phyloP scores from a whole-genome alignment of 2,113 vertebrate genomes.

The Irena cyanogastra region DNA sequence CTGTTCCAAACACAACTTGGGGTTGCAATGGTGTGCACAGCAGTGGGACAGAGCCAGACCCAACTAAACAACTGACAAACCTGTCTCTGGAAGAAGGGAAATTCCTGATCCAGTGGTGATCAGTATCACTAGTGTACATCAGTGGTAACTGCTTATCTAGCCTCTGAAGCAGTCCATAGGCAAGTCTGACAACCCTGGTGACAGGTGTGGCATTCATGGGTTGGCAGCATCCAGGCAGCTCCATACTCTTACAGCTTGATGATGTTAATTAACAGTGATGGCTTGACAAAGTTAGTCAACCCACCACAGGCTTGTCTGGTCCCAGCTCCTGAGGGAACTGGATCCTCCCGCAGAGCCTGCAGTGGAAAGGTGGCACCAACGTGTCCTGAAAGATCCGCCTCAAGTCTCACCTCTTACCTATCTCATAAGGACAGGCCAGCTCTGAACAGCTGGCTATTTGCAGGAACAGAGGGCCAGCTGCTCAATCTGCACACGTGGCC shows the following conservation, averaged over 20 bases:
- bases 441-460: background rate
- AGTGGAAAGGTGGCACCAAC: background rate
- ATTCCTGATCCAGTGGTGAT: background rate
- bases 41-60: background rate
- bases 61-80: background rate
- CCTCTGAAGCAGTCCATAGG: background rate
- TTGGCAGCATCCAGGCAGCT: background rate
- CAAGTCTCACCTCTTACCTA: background rate
- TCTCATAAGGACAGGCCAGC: background rate
- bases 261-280: background rate
- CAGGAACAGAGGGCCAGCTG: background rate
- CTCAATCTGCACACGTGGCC: background rate
- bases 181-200: background rate
- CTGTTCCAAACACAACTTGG: background rate
- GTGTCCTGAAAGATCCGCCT: background rate
- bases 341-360: background rate
- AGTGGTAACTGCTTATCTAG: background rate
- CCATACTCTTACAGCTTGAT: background rate
- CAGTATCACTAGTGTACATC: background rate
- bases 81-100: background rate
- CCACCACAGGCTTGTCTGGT: background rate
- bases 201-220: background rate
- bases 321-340: background rate
- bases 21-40: background rate
- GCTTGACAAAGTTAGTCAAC: background rate